A percentile compares a stretch with the other conserved stretches of the same genome.
Evolutionary conservation across 2,113 vertebrate genomes (phyloP).

Genomic region (Pogona vitticeps): DNA sequence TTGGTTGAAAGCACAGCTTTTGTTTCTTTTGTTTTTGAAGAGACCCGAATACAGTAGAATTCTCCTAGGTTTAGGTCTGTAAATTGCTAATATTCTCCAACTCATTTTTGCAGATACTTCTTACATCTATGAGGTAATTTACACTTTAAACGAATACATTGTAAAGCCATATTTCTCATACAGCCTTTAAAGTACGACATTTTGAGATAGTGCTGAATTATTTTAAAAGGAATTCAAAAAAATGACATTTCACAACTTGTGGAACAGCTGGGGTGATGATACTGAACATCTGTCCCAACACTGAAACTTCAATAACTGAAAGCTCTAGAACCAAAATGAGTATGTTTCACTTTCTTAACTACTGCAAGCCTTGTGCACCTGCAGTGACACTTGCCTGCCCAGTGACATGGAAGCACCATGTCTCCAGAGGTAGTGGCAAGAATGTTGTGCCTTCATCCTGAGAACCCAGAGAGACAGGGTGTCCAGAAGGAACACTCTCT

Average conservation of each 20-base stretch:
- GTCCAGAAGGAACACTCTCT: neutral
- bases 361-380: neutral
- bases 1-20: neutral
- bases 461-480: neutral
- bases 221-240: neutral
- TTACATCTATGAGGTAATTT: neutral
- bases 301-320: neutral
- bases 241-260: neutral
- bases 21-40: neutral
- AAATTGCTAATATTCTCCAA: conserved; percentile 8
- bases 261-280: neutral
- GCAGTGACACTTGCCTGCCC: neutral
- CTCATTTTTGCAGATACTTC: conserved; percentile 9
- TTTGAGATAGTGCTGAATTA: neutral
- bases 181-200: neutral
- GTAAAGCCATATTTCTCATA: neutral
- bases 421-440: no score
- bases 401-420: neutral
- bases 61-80: conserved; percentile 4
- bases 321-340: no score
- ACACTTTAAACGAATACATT: neutral
- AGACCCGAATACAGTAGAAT: neutral
- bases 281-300: accelerated
- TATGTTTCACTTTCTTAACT: neutral
- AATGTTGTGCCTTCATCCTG: no score